Percentiles rank a stretch among this genome's conserved stretches.
phyloP scores from a whole-genome alignment of 2,113 vertebrate species.

The Paralichthys olivaceus region DNA sequence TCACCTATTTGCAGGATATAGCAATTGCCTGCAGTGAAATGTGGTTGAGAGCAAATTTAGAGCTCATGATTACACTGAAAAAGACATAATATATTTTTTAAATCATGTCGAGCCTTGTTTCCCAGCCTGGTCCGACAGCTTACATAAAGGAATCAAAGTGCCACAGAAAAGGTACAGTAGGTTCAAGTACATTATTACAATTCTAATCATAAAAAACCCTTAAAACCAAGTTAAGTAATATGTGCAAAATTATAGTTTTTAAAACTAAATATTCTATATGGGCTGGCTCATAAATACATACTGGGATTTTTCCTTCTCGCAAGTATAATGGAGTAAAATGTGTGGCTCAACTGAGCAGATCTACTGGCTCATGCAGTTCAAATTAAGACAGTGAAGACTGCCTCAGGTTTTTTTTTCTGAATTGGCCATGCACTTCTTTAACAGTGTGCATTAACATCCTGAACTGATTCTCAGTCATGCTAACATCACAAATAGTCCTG shows the following conservation, averaged over 20 bases:
- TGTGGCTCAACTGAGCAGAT: slow-evolving; percentile 64
- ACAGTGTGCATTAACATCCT: slow-evolving; percentile 8
- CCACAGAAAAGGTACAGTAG: slow-evolving; percentile 49
- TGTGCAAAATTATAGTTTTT: slow-evolving; percentile 58
- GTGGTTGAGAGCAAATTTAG: slow-evolving; percentile 2
- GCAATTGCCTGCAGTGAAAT: slow-evolving; percentile 20
- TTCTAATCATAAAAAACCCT: slow-evolving; percentile 4
- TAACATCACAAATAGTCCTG: neutral
- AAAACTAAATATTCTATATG: slow-evolving; percentile 17
- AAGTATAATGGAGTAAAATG: slow-evolving; percentile 17
- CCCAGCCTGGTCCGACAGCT: slow-evolving; percentile 30
- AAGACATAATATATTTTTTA: slow-evolving; percentile 13
- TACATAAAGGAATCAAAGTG: slow-evolving; percentile 57
- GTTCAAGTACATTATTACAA: slow-evolving; percentile 51
- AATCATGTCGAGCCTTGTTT: slow-evolving; percentile 1
- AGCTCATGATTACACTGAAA: slow-evolving; percentile 8
- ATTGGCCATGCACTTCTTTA: neutral
- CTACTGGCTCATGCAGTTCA: slow-evolving; percentile 25
- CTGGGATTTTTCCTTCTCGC: neutral
- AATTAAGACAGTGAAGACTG: slow-evolving; percentile 8
- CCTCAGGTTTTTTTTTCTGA: neutral
- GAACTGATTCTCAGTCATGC: slow-evolving; percentile 7
- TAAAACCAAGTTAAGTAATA: slow-evolving; percentile 23
- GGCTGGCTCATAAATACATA: slow-evolving; percentile 22
- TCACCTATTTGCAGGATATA: slow-evolving; percentile 13